phyloP scores from a whole-genome alignment of 2,113 vertebrate genomes.

The Donacobius atricapilla region DNA sequence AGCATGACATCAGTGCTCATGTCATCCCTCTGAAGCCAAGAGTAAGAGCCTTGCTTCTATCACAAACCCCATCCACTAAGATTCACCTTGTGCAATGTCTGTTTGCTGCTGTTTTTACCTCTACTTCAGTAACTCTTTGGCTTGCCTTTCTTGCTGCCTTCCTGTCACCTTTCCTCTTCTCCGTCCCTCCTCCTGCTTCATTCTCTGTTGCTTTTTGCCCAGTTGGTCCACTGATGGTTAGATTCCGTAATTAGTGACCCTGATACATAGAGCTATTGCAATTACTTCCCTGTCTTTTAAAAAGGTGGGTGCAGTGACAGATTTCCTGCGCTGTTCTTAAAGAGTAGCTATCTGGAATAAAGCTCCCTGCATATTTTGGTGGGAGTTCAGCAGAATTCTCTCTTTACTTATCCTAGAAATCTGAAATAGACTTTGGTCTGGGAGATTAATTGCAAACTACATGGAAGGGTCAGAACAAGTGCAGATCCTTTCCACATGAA shows the following conservation, averaged over 20 bases:
- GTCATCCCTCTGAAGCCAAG: neutral
- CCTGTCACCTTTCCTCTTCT: neutral
- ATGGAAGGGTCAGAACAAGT: neutral
- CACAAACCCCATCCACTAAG: rapidly evolving
- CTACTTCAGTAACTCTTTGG: neutral
- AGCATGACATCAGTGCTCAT: neutral
- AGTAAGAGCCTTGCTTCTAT: neutral
- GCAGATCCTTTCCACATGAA: neutral
- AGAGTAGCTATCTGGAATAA: neutral
- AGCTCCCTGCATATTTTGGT: neutral
- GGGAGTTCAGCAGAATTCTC: neutral
- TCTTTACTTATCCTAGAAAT: neutral
- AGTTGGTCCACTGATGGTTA: neutral
- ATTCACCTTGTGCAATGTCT: neutral
- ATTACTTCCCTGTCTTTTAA: neutral
- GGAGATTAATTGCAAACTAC: neutral
- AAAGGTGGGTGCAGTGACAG: neutral
- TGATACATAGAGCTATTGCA: neutral
- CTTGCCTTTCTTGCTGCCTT: neutral
- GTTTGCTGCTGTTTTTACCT: neutral
- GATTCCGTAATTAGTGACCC: neutral
- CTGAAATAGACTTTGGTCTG: neutral
- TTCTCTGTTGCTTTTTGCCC: neutral
- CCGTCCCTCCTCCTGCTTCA: neutral
- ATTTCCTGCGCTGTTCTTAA: neutral